A percentile compares a stretch with the other conserved stretches of the same genome.
These are phyloP conservation scores for Abramis brama DNA, from an alignment of 2,113 vertebrate species.

Conservation along the genomic window DNA sequence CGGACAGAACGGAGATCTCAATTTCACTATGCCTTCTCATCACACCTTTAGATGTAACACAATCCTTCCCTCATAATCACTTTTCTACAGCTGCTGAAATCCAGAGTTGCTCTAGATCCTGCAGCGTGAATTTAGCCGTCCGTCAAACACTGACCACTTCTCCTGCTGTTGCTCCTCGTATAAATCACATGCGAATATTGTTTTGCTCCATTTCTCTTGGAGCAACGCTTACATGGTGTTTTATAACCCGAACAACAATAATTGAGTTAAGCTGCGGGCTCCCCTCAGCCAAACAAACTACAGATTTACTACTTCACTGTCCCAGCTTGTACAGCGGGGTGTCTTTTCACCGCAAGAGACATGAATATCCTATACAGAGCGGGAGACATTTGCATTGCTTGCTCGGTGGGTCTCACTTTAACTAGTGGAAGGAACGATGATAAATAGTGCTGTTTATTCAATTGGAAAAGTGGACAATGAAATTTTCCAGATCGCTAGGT, in stretches of 20 bases:
- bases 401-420: background rate
- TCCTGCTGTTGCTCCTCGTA: background rate
- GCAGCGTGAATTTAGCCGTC: background rate
- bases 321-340: background rate
- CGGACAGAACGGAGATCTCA: background rate
- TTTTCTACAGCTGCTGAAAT: background rate
- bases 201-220: background rate
- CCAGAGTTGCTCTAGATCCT: background rate
- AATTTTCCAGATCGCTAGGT: background rate
- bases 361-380: background rate
- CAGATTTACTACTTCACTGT: constrained; percentile 26
- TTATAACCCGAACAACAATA: constrained; percentile 32
- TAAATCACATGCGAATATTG: background rate
- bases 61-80: background rate
- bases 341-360: constrained; percentile 6
- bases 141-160: background rate
- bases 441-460: background rate
- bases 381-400: background rate
- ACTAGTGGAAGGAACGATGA: background rate
- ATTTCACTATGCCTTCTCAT: background rate
- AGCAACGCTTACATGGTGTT: constrained; percentile 24
- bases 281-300: constrained; percentile 25
- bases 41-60: background rate
- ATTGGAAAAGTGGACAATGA: background rate
- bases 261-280: constrained; percentile 27